Conservation (phyloP, 2,888 invertebrate species). For the Chymomyza procnemis region DNA sequence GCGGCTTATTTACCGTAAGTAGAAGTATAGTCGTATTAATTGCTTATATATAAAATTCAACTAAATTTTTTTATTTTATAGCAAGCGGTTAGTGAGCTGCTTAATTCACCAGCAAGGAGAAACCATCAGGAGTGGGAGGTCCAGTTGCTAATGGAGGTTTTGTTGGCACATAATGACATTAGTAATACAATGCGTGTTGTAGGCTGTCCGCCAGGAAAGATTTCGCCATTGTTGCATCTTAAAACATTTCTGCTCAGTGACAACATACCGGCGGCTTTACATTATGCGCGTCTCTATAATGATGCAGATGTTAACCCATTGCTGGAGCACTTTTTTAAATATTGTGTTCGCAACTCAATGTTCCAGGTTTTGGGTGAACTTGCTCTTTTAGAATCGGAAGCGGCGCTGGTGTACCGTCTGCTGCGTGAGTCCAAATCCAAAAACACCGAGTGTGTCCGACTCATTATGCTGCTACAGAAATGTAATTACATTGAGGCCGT, state of each 20-base stretch:
- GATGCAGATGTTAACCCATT: constrained; percentile 65
- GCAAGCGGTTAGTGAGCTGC: constrained; percentile 18
- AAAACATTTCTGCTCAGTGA: constrained; percentile 75
- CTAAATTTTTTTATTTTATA: neutral
- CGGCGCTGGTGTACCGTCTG: constrained; percentile 69
- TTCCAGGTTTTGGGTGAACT: constrained; percentile 73
- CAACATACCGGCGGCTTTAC: constrained; percentile 75
- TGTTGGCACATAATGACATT: constrained; percentile 63
- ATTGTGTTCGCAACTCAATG: constrained; percentile 64
- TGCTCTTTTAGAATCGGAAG: constrained; percentile 72
- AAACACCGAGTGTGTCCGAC: constrained; percentile 70
- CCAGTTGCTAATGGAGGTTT: constrained; percentile 69
- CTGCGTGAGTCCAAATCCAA: constrained; percentile 63
- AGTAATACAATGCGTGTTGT: constrained; percentile 71
- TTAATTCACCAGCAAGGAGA: constrained; percentile 36
- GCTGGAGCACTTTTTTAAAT: constrained; percentile 70
- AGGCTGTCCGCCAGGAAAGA: constrained; percentile 59
- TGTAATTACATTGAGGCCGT: constrained; percentile 77
- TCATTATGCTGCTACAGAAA: constrained; percentile 75
- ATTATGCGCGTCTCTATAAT: constrained; percentile 71
- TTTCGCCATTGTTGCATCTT: constrained; percentile 65
- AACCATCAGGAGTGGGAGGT: constrained; percentile 73
- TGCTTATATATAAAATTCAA: too few species aligned
- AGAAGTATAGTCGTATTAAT: too few species aligned
- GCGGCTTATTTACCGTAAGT: constrained; percentile 87